These are phyloP conservation scores for Suricata suricatta DNA, from an alignment of 2,113 vertebrate species.

Conservation along the genomic window DNA sequence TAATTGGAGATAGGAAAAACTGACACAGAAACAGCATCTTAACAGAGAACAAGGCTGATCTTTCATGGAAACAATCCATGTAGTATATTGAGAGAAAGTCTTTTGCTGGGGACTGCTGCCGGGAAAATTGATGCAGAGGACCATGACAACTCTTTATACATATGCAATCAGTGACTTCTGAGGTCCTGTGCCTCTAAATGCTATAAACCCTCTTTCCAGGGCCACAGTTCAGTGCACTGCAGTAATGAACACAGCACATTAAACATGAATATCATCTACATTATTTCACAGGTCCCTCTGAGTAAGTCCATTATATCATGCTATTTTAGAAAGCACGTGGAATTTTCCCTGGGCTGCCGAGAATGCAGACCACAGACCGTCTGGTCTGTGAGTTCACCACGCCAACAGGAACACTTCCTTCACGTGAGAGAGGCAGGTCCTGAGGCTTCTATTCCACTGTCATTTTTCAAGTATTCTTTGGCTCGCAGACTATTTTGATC, in stretches of 20 bases:
- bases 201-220: not conserved
- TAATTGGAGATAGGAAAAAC: conserved; percentile 50
- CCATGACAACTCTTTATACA: not conserved
- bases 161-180: not conserved
- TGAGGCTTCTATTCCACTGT: not conserved
- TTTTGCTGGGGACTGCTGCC: not conserved
- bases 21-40: conserved; percentile 8
- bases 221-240: not conserved
- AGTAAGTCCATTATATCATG: not conserved
- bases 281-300: not conserved
- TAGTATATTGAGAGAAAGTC: not conserved
- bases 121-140: not conserved
- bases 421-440: not conserved
- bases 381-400: not conserved
- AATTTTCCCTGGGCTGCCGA: not conserved
- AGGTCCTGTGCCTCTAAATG: not conserved
- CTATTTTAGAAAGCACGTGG: not conserved
- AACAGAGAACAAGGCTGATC: conserved; percentile 58
- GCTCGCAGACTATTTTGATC: not conserved
- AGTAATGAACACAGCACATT: conserved; percentile 32
- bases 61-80: conserved; percentile 58
- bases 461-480: not conserved
- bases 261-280: conserved; percentile 6
- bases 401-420: not conserved
- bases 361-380: not conserved